A percentile compares a stretch with the other conserved stretches of the same genome.
phyloP scores from a whole-genome alignment of 2,113 vertebrate genomes.

The Eptesicus fuscus region DNA sequence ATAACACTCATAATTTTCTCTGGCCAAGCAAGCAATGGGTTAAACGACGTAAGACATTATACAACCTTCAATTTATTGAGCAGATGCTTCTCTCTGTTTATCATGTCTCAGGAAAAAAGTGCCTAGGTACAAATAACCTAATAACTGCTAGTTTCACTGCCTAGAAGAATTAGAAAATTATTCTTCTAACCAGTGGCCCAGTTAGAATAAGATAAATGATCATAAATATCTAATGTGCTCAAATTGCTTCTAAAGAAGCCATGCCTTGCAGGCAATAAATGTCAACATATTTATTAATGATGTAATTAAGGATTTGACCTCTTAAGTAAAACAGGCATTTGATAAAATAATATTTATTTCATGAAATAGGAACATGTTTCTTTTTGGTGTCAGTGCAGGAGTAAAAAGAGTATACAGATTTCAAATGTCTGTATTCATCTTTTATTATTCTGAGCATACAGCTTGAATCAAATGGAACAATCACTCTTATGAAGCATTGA shows the following conservation, averaged over 20 bases:
- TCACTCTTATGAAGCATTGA: not conserved
- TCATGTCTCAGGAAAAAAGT: not conserved
- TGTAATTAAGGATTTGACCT: constrained; percentile 78
- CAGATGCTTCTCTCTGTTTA: not conserved
- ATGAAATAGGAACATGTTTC: constrained; percentile 61
- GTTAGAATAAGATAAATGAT: constrained; percentile 74
- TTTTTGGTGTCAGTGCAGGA: constrained; percentile 41
- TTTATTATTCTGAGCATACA: not conserved
- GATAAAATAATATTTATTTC: constrained; percentile 73
- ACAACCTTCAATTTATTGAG: not conserved
- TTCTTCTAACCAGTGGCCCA: constrained; percentile 63
- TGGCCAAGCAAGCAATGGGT: not conserved
- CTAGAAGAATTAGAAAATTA: constrained; percentile 55
- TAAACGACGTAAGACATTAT: not conserved
- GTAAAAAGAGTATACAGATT: not conserved
- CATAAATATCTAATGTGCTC: constrained; percentile 72
- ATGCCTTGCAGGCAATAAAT: constrained; percentile 60
- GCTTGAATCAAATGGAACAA: not conserved
- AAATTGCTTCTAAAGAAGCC: constrained; percentile 73
- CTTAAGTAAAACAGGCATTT: constrained; percentile 67
- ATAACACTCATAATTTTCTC: not conserved
- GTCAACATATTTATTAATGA: constrained; percentile 77
- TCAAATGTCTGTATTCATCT: not conserved
- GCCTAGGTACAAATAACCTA: constrained; percentile 48
- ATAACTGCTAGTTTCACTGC: not conserved